Base-by-base conservation (phyloP, 1,140 invertebrate species). In the Hycleus phaleratus region DNA sequence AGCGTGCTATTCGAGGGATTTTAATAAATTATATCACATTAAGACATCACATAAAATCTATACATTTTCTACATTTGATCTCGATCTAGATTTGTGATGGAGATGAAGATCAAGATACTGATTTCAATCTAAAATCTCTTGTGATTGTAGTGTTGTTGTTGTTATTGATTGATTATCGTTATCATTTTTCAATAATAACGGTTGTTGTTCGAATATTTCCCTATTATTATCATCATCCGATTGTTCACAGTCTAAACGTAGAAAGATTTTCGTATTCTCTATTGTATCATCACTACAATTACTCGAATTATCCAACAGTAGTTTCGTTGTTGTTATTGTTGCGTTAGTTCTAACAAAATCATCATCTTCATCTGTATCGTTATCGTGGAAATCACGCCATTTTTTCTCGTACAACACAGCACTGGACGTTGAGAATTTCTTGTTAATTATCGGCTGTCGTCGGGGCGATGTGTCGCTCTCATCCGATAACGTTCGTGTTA, bases 401-500 rank as follows among this genome's bases (percentile, higher is more conserved):
- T 73, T 76, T 38, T 74, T 73, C 11, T 78, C 78, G 6, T 82
- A 64, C 38, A 83, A 68, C 3, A 79, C 79, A 5, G 78, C 77
- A 39, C 78, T 77, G 0, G 81, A 82, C 10, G 76, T 74, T 7
- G 79, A 81, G 45, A 81, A 75, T 60, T 79, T 79, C 51, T 74
- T 75, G 18, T 72, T 75, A 2, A 75, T 76, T 32, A 18, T 18
- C 18, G 32, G 32, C 3, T 75, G 75, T 7, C 77, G 75, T 38
- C 73, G 72, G 18, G 72, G 73, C 2, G 74, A 69, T 7, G 71
- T 68, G 26, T 82, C 80, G 56, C 81, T 84, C 63, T 87, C 85
- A 63, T 86, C 83, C 40, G 84, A 86, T 74, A 81, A 83, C 2
- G 85, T 83, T 58, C 84, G 71, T 2, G 85, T 86, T 48, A 87